Conservation (phyloP, 2,113 vertebrate genomes). For the Equus przewalskii region DNA sequence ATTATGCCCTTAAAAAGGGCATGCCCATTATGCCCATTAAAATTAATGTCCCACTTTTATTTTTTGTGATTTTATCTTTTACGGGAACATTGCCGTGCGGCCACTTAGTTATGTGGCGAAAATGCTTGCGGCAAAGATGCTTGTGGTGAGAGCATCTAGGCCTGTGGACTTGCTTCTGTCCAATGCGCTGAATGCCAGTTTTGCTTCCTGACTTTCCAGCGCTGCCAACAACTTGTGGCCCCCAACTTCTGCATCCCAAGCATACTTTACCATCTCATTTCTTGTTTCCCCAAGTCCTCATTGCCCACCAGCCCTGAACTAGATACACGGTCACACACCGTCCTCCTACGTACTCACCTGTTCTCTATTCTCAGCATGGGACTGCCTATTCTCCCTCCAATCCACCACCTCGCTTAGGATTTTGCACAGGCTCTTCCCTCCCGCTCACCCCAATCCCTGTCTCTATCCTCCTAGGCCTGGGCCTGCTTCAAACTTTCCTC, state of each 20-base stretch:
- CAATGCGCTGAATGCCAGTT: no score
- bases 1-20: not conserved
- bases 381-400: not conserved
- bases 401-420: accelerated
- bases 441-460: not conserved
- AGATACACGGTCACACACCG: not conserved
- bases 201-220: no score
- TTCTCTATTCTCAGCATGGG: not conserved
- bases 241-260: no score
- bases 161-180: no score
- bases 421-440: not conserved
- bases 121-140: not conserved
- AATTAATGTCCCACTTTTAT: not conserved
- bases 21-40: not conserved
- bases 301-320: not conserved
- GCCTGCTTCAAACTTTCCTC: not conserved
- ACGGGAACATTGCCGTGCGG: not conserved
- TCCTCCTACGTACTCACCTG: not conserved
- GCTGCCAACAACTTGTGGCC: no score
- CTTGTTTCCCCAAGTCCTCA: not conserved
- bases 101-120: not conserved
- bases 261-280: not conserved
- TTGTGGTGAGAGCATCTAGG: not conserved
- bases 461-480: not conserved
- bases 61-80: not conserved